A percentile compares a stretch with the other conserved stretches of the same genome.
Conservation (phyloP, 2,888 invertebrate genomes). For the Noctua janthe region DNA sequence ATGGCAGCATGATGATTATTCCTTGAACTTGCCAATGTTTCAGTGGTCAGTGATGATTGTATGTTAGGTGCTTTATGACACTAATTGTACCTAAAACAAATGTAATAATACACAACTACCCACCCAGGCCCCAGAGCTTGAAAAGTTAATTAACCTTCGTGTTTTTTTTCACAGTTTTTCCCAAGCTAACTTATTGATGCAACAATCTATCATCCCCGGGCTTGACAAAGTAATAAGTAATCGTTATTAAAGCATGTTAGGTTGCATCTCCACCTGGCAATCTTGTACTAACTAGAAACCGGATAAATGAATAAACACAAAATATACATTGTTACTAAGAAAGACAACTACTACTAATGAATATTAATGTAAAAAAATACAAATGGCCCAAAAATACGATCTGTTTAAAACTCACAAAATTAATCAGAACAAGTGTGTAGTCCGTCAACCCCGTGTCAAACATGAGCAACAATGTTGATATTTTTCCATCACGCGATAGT, state of each 20-base stretch:
- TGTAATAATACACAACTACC: background rate
- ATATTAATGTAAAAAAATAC: background rate
- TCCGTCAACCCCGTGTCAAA: conserved; percentile 52
- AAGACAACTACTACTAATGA: conserved; percentile 1
- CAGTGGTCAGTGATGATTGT: background rate
- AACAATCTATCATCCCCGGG: background rate
- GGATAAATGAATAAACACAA: background rate
- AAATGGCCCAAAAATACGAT: conserved; percentile 15
- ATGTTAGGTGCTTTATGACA: background rate
- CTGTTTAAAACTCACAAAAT: conserved; percentile 14
- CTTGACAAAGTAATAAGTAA: conserved; percentile 1
- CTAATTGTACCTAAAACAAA: background rate
- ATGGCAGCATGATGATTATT: background rate
- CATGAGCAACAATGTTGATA: conserved; percentile 60
- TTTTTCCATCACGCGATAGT: conserved; percentile 60
- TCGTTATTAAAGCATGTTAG: background rate
- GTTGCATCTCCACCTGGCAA: background rate
- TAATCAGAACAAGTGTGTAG: conserved; percentile 34
- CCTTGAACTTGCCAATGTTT: background rate
- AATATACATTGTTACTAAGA: no score
- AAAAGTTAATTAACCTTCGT: background rate
- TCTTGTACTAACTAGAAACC: background rate
- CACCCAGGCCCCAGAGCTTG: background rate
- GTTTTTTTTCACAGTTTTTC: background rate
- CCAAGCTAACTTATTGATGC: background rate